phyloP scores from a whole-genome alignment of 2,113 vertebrate species.

The Aptenodytes patagonicus region DNA sequence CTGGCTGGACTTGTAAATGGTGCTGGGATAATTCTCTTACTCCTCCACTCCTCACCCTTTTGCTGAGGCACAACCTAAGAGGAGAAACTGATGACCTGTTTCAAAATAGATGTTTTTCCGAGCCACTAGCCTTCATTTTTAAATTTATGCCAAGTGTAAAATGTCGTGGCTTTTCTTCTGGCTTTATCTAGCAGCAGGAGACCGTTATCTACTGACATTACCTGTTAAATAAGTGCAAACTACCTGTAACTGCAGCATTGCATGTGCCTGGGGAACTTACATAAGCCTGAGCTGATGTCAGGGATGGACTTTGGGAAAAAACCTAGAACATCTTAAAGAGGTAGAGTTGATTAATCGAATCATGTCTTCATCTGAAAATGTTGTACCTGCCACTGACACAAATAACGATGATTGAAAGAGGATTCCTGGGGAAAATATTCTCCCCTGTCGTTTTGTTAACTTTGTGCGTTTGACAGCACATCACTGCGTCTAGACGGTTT shows the following conservation, averaged over 20 bases:
- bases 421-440: background rate
- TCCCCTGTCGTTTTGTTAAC: constrained; percentile 11
- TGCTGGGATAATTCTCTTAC: background rate
- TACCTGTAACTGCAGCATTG: background rate
- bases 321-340: background rate
- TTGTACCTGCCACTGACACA: background rate
- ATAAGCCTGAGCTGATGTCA: background rate
- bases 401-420: background rate
- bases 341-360: background rate
- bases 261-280: background rate
- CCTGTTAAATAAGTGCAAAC: constrained; percentile 40
- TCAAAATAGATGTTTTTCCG: background rate
- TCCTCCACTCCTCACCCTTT: background rate
- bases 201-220: background rate
- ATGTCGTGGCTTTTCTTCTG: background rate
- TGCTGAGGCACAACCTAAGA: background rate
- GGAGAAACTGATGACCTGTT: background rate
- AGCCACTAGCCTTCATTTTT: background rate
- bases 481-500: background rate
- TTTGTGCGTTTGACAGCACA: constrained; percentile 20
- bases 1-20: background rate
- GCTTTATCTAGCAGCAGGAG: background rate
- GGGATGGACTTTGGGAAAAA: background rate
- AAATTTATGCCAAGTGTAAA: background rate
- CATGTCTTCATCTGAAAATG: background rate